phyloP scores from a whole-genome alignment of 2,888 invertebrate genomes.

The Philonicus albiceps region DNA sequence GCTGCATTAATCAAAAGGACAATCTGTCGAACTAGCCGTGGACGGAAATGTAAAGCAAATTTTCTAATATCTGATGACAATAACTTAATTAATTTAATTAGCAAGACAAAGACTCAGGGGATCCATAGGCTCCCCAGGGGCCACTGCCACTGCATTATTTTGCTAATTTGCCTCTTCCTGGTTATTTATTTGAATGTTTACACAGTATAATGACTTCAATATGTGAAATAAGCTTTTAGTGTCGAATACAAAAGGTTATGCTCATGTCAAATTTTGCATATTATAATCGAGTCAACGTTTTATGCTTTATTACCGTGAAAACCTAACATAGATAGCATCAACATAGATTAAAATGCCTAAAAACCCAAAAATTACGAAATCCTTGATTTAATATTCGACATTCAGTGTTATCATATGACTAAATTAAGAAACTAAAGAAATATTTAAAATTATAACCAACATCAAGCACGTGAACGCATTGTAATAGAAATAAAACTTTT shows the following conservation, averaged over 20 bases:
- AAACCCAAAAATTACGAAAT: not conserved
- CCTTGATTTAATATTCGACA: not conserved
- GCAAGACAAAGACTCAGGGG: not conserved
- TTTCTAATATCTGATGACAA: not conserved
- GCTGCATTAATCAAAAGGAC: conserved; percentile 11
- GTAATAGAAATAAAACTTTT: too few species aligned
- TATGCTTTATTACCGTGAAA: not conserved
- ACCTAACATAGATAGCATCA: not conserved
- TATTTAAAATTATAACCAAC: too few species aligned
- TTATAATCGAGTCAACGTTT: not conserved
- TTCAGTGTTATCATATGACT: not conserved
- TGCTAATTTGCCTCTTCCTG: conserved; percentile 2
- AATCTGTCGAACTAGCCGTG: not conserved
- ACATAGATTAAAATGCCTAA: not conserved
- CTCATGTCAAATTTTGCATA: not conserved
- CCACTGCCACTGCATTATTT: not conserved
- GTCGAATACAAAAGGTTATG: not conserved
- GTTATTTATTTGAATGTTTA: not conserved
- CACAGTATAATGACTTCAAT: not conserved
- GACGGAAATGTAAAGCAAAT: not conserved
- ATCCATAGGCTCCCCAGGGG: not conserved
- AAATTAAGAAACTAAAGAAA: not conserved
- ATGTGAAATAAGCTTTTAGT: not conserved
- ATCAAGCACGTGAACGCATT: too few species aligned
- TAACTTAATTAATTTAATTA: conserved; percentile 15